Conservation (phyloP, 37 sponge, comb jelly and placozoan species). For the Agelas oroides region DNA sequence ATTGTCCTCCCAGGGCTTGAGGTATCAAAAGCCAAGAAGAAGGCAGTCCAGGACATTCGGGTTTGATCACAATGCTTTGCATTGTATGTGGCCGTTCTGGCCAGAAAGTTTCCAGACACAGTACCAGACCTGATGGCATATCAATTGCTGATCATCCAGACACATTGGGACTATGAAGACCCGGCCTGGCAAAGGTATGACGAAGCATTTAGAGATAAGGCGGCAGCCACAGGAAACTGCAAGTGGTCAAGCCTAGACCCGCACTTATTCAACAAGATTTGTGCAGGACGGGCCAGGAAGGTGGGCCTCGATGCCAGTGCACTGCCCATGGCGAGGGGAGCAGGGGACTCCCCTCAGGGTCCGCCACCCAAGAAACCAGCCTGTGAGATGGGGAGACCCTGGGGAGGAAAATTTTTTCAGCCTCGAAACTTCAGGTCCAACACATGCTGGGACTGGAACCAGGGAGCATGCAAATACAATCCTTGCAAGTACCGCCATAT, state of each 20-base stretch:
- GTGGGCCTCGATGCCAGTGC: too few relatives aligned
- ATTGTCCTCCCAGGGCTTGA: slow-evolving; percentile 21
- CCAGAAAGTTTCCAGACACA: neutral
- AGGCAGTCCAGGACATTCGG: neutral
- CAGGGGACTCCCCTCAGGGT: too few relatives aligned
- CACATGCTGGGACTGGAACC: too few relatives aligned
- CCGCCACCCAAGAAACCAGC: too few relatives aligned
- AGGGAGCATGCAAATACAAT: too few relatives aligned
- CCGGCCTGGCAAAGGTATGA: slow-evolving; percentile 15
- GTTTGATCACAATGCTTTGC: slow-evolving; percentile 6
- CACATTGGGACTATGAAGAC: neutral
- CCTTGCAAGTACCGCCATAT: too few relatives aligned
- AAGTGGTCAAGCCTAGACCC: neutral
- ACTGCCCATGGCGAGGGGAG: too few relatives aligned
- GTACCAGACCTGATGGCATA: neutral
- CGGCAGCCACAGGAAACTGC: slow-evolving; percentile 15
- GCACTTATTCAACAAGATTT: too few relatives aligned
- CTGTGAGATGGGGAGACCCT: too few relatives aligned
- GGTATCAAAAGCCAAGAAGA: slow-evolving; percentile 2
- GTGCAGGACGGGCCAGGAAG: too few relatives aligned
- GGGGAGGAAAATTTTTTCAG: too few relatives aligned
- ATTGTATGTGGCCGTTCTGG: neutral
- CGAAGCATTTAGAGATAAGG: slow-evolving; percentile 5
- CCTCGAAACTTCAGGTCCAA: too few relatives aligned
- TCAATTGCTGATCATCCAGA: neutral